Conservation (phyloP, 30 jellyfish, hydroid and myxozoan genomes). For the Mastigias papua region DNA sequence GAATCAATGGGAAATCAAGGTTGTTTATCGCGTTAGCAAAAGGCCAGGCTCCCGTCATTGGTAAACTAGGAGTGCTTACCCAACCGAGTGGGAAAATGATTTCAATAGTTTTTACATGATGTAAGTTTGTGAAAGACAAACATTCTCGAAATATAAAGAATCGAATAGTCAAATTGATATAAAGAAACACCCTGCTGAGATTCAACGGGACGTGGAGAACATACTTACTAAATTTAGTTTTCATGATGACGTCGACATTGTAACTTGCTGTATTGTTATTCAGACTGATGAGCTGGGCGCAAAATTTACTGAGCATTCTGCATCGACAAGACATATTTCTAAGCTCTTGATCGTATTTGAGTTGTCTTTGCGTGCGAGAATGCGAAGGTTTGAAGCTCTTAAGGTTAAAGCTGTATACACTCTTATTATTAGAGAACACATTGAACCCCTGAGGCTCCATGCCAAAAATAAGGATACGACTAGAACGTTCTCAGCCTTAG, state of each 20-base stretch:
- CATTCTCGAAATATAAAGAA: neutral
- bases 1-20: neutral
- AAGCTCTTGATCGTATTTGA: no score
- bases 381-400: no score
- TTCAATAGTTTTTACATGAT: neutral
- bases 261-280: neutral
- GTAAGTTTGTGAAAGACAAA: neutral
- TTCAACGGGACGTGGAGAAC: neutral
- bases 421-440: no score
- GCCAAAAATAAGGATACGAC: no score
- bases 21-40: neutral
- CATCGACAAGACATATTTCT: no score
- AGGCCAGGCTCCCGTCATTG: neutral
- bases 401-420: no score
- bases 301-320: no score
- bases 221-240: no score
- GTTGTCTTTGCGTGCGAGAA: no score
- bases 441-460: no score
- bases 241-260: neutral
- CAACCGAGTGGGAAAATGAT: neutral
- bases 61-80: neutral
- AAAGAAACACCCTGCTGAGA: neutral
- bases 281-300: no score
- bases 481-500: no score
- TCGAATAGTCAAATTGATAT: neutral